Percentiles rank a stretch among this genome's conserved stretches.
Conservation (phyloP, 2,888 invertebrate genomes). For the Archaeoteleia sp. region DNA sequence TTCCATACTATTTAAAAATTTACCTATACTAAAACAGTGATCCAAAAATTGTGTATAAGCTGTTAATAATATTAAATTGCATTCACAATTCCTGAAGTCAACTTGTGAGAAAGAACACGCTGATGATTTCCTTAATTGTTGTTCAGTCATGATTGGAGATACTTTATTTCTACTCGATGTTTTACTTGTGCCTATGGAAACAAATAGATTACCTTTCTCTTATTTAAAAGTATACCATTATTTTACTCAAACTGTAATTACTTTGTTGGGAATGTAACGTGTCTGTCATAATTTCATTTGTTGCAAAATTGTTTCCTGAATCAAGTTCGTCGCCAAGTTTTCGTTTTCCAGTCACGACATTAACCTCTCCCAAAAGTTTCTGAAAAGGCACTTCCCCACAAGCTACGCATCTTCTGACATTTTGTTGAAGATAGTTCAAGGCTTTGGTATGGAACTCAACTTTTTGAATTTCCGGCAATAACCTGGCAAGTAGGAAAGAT, state of each 20-base stretch:
- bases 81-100: constrained; percentile 78
- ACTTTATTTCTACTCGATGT: constrained; percentile 9
- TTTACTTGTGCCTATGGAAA: too few species aligned
- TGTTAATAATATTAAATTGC: constrained; percentile 77
- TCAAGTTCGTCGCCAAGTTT: constrained; percentile 17
- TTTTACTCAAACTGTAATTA: too few species aligned
- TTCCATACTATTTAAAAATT: too few species aligned
- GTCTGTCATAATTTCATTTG: too few species aligned
- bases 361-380: constrained; percentile 73
- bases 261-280: too few species aligned
- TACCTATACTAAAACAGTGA: constrained; percentile 80
- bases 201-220: too few species aligned
- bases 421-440: constrained; percentile 78
- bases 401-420: constrained; percentile 77
- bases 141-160: not conserved
- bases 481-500: constrained; percentile 62
- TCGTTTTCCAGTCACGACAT: constrained; percentile 37
- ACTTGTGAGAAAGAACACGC: constrained; percentile 74
- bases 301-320: constrained; percentile 8
- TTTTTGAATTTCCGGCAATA: constrained; percentile 80
- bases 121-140: not conserved
- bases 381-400: constrained; percentile 79
- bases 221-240: too few species aligned
- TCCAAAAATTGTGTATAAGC: constrained; percentile 79
- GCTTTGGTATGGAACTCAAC: constrained; percentile 79